A percentile compares a stretch with the other conserved stretches of the same genome.
phyloP scores from a whole-genome alignment of 2,113 vertebrate genomes.

The Amblyornis subalaris region DNA sequence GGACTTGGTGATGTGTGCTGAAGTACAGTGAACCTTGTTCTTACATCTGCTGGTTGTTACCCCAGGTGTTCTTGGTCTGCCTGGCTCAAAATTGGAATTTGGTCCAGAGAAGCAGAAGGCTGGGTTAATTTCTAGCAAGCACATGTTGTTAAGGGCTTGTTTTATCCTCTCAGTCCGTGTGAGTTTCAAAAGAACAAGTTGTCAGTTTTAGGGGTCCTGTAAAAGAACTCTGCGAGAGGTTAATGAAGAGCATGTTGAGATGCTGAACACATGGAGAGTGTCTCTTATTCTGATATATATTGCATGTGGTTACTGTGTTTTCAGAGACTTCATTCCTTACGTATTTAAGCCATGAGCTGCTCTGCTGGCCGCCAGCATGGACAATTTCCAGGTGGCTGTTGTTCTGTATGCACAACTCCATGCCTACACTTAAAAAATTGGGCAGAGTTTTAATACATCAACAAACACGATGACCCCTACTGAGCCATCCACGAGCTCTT shows the following conservation, averaged over 20 bases:
- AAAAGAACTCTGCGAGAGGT: rapidly evolving
- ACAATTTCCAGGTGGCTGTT: background rate
- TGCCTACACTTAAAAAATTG: background rate
- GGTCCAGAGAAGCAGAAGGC: background rate
- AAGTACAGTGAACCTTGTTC: background rate
- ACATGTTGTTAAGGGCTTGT: background rate
- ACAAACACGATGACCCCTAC: rapidly evolving
- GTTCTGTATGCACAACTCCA: background rate
- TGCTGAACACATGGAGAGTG: background rate
- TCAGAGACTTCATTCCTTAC: background rate
- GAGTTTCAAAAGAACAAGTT: background rate
- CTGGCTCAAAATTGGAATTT: background rate
- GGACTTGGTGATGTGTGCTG: background rate
- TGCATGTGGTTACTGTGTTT: background rate
- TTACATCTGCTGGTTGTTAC: background rate
- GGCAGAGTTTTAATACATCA: background rate
- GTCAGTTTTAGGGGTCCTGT: background rate
- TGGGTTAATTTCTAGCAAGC: background rate
- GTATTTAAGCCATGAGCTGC: background rate
- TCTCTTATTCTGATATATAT: rapidly evolving
- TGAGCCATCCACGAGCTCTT: background rate
- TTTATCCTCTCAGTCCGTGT: background rate
- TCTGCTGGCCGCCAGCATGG: rapidly evolving
- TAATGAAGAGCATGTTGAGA: background rate
- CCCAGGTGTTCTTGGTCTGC: background rate